These are phyloP conservation scores for Phortica variegata DNA, from an alignment of 1,140 invertebrate species.

Conservation along the genomic window DNA sequence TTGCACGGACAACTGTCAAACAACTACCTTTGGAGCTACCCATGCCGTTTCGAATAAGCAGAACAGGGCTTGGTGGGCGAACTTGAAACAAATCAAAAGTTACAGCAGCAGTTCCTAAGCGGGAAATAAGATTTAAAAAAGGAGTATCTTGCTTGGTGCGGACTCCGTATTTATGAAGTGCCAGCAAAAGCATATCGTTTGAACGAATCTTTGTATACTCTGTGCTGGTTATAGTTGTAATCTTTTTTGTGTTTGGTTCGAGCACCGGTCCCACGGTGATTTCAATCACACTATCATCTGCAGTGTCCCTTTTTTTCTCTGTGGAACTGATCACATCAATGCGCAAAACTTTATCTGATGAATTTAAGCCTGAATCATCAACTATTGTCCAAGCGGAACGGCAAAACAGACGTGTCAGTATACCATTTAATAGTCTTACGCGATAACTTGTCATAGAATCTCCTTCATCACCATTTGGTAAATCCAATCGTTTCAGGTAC, in stretches of 20 bases:
- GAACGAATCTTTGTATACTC: conserved; percentile 54
- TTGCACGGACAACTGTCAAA: no score
- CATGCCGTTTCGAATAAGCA: conserved; percentile 42
- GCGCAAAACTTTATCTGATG: conserved; percentile 11
- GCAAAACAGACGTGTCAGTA: conserved; percentile 20
- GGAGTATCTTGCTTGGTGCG: conserved; percentile 51
- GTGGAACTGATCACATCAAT: conserved; percentile 18
- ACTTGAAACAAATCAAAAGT: conserved; percentile 67
- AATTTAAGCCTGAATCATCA: conserved; percentile 1
- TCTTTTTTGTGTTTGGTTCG: conserved; percentile 21
- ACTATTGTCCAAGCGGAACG: conserved; percentile 25
- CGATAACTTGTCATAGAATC: conserved; percentile 31
- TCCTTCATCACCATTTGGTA: no score
- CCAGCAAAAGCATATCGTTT: conserved; percentile 63
- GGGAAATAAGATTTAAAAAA: conserved; percentile 57
- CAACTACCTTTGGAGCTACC: conserved; percentile 51
- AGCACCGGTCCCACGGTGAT: conserved; percentile 23
- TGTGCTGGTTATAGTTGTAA: conserved; percentile 7
- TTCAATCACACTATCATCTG: background rate
- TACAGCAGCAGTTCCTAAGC: conserved; percentile 64
- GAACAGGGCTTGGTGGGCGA: conserved; percentile 55
- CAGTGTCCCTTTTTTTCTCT: conserved; percentile 2
- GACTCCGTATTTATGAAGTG: conserved; percentile 65
- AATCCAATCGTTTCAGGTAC: no score
- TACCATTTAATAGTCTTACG: conserved; percentile 14